phyloP scores from a whole-genome alignment of 1,140 invertebrate species.

The Linepithema humile region DNA sequence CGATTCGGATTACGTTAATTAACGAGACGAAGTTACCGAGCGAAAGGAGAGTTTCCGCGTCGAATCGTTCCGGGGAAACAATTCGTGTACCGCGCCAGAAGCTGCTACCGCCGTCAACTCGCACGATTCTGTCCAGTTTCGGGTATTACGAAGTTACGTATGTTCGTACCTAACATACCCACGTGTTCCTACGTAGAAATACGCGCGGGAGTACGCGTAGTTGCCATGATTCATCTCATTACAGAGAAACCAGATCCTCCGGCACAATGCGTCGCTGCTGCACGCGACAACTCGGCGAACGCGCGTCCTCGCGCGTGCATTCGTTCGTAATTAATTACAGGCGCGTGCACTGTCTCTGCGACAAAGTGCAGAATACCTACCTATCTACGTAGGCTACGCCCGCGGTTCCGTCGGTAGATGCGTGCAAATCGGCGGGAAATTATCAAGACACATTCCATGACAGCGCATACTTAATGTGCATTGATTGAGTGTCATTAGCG shows the following conservation, averaged over 20 bases:
- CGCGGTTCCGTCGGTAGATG: conserved; percentile 23
- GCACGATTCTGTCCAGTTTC: conserved; percentile 51
- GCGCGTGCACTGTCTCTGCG: conserved; percentile 39
- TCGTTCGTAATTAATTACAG: conserved; percentile 63
- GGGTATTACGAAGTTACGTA: conserved; percentile 23
- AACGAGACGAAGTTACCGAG: conserved; percentile 38
- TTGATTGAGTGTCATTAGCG: conserved; percentile 50
- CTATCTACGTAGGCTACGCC: background rate
- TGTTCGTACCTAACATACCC: background rate
- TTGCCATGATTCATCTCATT: conserved; percentile 53
- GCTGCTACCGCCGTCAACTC: conserved; percentile 21
- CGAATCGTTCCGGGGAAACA: conserved; percentile 39
- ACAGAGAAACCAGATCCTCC: conserved; percentile 38
- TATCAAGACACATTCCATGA: conserved; percentile 53
- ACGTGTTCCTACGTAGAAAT: conserved; percentile 35
- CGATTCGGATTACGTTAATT: conserved; percentile 52
- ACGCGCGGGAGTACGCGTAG: conserved; percentile 31
- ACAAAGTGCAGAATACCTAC: conserved; percentile 11
- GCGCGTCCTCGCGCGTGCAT: conserved; percentile 23
- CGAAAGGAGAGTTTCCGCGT: conserved; percentile 29
- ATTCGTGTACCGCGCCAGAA: conserved; percentile 19
- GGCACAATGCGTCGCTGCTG: conserved; percentile 55
- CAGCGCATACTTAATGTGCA: conserved; percentile 47
- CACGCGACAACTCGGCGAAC: conserved; percentile 62
- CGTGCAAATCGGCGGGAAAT: conserved; percentile 58